phyloP scores from a whole-genome alignment of 2,888 invertebrate genomes.

The Priocnemis perturbator region DNA sequence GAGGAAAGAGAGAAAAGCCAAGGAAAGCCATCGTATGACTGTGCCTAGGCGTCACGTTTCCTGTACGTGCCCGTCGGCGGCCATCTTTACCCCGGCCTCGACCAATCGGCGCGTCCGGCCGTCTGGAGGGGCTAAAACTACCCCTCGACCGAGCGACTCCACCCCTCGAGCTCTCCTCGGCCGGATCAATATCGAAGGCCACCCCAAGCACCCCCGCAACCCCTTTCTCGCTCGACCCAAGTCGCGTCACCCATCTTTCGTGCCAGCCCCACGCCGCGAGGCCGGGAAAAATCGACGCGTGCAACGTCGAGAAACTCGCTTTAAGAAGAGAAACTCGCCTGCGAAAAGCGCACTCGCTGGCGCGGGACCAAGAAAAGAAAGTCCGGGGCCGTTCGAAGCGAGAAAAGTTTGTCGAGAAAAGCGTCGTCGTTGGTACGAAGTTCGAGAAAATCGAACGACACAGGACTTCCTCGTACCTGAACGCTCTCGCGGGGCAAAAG shows the following conservation, averaged over 20 bases:
- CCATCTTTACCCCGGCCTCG: constrained; percentile 66
- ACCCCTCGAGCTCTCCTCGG: constrained; percentile 56
- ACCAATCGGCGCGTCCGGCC: constrained; percentile 61
- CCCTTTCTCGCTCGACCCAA: constrained; percentile 23
- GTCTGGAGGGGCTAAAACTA: constrained; percentile 61
- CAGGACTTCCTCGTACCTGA: too few relatives aligned
- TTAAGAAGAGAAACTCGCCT: constrained; percentile 17
- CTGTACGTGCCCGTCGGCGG: constrained; percentile 66
- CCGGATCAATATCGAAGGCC: constrained; percentile 68
- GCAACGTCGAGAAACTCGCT: constrained; percentile 18
- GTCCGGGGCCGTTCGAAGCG: too few relatives aligned
- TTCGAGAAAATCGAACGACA: too few relatives aligned
- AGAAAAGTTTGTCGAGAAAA: background rate
- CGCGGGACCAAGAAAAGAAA: too few relatives aligned
- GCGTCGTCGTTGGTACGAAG: too few relatives aligned
- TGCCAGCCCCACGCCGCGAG: constrained; percentile 26
- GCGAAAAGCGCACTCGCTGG: constrained; percentile 12
- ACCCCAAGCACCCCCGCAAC: constrained; percentile 51
- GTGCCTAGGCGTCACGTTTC: constrained; percentile 68
- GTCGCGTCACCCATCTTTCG: constrained; percentile 16
- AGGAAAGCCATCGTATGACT: constrained; percentile 51
- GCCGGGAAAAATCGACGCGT: constrained; percentile 26
- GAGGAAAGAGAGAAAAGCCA: constrained; percentile 45
- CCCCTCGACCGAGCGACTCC: constrained; percentile 64
- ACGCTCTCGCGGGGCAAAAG: too few relatives aligned